phyloP scores from a whole-genome alignment of 2,797 vertebrate species.

The Sebastes miniatus region DNA sequence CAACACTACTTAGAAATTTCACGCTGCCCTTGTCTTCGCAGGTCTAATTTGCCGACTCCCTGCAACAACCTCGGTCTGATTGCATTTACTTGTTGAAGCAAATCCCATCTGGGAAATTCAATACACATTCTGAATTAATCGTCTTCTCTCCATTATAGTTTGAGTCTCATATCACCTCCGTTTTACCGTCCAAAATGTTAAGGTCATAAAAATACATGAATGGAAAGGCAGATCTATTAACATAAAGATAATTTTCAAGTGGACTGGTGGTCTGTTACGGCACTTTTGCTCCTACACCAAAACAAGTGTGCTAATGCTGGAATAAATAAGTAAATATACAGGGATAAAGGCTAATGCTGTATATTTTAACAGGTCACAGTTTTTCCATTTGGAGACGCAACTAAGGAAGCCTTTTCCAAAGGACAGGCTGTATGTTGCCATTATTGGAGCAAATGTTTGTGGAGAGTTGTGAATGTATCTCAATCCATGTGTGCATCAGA shows the following conservation, averaged over 20 bases:
- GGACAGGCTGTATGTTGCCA: background rate
- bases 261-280: background rate
- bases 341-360: background rate
- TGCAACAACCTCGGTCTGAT: slow-evolving; percentile 63
- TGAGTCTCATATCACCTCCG: background rate
- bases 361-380: slow-evolving; percentile 20
- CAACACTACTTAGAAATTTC: slow-evolving; percentile 27
- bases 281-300: background rate
- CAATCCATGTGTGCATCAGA: too few species aligned
- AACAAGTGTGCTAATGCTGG: background rate
- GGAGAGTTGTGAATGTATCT: too few species aligned
- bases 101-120: slow-evolving; percentile 61
- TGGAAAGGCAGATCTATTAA: background rate
- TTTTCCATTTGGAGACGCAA: background rate
- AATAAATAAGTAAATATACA: background rate
- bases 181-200: background rate
- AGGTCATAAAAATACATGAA: background rate
- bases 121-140: slow-evolving; percentile 45
- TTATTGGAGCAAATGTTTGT: background rate
- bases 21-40: slow-evolving; percentile 15
- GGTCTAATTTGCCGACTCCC: slow-evolving; percentile 9
- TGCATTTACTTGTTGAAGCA: slow-evolving; percentile 66
- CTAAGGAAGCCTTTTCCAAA: background rate
- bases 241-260: background rate
- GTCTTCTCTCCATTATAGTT: slow-evolving; percentile 10